Evolutionary conservation across 2,888 invertebrate species (phyloP).

Genomic region (Rhagonycha lutea): DNA sequence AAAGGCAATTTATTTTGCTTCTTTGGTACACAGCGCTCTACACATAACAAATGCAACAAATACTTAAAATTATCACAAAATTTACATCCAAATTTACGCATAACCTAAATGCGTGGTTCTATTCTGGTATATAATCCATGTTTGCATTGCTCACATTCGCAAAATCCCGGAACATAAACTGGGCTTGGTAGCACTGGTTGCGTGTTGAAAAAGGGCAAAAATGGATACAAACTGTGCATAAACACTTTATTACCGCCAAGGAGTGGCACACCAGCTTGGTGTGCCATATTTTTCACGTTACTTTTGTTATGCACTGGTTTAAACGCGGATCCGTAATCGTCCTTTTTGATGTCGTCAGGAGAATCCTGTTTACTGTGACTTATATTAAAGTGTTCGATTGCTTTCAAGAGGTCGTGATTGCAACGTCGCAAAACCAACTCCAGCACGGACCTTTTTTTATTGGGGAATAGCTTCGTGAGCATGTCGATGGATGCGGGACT

Average conservation of each 20-base stretch:
- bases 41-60: background rate
- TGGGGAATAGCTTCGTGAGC: slow-evolving; percentile 86
- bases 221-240: slow-evolving; percentile 55
- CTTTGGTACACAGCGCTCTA: background rate
- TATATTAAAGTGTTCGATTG: slow-evolving; percentile 81
- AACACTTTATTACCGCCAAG: slow-evolving; percentile 51
- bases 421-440: slow-evolving; percentile 91
- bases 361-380: slow-evolving; percentile 33
- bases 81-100: background rate
- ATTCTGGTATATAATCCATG: slow-evolving; percentile 46
- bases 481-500: slow-evolving; percentile 82
- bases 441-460: slow-evolving; percentile 83
- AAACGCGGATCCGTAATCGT: slow-evolving; percentile 48
- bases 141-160: slow-evolving; percentile 55
- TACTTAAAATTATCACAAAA: background rate
- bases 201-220: slow-evolving; percentile 53
- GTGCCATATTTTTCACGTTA: slow-evolving; percentile 31
- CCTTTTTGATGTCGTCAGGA: slow-evolving; percentile 35
- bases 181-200: slow-evolving; percentile 53
- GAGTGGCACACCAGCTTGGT: slow-evolving; percentile 46
- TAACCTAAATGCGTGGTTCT: slow-evolving; percentile 39
- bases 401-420: slow-evolving; percentile 87
- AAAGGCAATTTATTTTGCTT: background rate
- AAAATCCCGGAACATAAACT: slow-evolving; percentile 55
- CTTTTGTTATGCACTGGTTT: slow-evolving; percentile 46